Evolutionary conservation across 2,113 vertebrate species (phyloP).

Genomic region (Petrocephalus microphthalmus): DNA sequence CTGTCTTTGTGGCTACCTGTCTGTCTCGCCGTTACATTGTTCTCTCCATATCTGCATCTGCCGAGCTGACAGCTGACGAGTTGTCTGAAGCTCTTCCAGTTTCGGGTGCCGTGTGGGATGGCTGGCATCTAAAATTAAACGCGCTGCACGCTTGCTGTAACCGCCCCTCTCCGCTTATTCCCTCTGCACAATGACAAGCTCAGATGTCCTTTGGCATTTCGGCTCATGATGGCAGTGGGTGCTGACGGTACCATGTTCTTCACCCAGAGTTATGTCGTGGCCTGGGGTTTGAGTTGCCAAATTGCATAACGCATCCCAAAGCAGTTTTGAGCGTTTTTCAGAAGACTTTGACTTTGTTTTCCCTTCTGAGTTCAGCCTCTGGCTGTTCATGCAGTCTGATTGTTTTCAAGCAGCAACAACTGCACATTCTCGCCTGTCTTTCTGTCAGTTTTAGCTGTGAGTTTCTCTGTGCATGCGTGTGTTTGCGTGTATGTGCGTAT

Average conservation of each 20-base stretch:
- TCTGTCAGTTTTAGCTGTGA: not conserved
- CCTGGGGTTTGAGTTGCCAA: not conserved
- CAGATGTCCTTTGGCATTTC: constrained; percentile 50
- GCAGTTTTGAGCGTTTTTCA: not conserved
- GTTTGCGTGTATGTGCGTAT: constrained; percentile 17
- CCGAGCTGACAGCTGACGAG: constrained; percentile 27
- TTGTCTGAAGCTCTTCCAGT: constrained; percentile 29
- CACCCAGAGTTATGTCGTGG: not conserved
- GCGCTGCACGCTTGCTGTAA: constrained; percentile 49
- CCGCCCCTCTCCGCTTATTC: constrained; percentile 48
- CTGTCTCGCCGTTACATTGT: not conserved
- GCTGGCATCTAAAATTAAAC: constrained; percentile 56
- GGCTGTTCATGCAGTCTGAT: not conserved
- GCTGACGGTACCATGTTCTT: not conserved
- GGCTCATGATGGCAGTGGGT: constrained; percentile 25
- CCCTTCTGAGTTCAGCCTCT: not conserved
- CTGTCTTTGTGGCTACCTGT: not conserved
- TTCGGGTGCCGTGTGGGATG: constrained; percentile 26
- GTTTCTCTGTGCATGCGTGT: constrained; percentile 8
- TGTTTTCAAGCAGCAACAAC: not conserved
- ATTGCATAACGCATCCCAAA: not conserved
- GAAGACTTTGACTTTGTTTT: not conserved
- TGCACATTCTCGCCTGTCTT: not conserved
- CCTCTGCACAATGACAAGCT: constrained; percentile 42
- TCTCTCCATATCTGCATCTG: constrained; percentile 7